Evolutionary conservation across 2,888 invertebrate species (phyloP), one percentile per base, ranked within the genome.

Genomic region (Sphaeridia pumilis): DNA sequence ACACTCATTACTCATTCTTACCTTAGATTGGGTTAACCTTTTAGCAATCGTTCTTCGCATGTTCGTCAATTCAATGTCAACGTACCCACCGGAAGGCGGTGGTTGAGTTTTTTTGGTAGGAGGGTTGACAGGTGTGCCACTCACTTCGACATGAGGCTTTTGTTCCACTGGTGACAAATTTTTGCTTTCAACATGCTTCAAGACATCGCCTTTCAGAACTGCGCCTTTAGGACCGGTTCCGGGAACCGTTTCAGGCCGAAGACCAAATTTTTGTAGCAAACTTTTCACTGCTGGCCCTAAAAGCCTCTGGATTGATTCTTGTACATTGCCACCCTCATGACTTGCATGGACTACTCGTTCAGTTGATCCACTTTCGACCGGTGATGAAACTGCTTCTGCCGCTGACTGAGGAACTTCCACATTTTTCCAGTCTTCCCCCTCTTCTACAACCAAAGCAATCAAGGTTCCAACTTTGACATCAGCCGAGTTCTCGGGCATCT

Each of bases 21-120:
- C 75, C 71, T 81, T 82, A 1, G 81, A 80, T 67, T 78, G 74
- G 14, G 77, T 74, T 5, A 82, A 71, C 60, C 81, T 69, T 66
- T 78, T 79, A 2, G 81, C 82, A 60, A 82, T 81, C 4, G 76
- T 75, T 55, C 71, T 73, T 58, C 81, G 72, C 73, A 81, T 79
- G 61, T 71, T 76, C 2, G 77, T 74, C 42, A 79, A 70, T 54
- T 77, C 75, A 41, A 77, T 68, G 67, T 82, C 81, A 41, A 70
- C 68, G 66, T 70, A 77, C 1, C 65, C 61, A 35, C 58, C 55
- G 14, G 31, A 31, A 31, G 43, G 25, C 27, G 42, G 25, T 52
- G 53, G 51, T 20, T 57, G 31, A 20, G 59, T 49, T 49, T 59
- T 57, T 25, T 48, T 46, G 26, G 60, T 36, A 25, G 52, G 50